These are phyloP conservation scores for Anthrax anthrax DNA, from an alignment of 2,888 invertebrate genomes.

Conservation along the genomic window DNA sequence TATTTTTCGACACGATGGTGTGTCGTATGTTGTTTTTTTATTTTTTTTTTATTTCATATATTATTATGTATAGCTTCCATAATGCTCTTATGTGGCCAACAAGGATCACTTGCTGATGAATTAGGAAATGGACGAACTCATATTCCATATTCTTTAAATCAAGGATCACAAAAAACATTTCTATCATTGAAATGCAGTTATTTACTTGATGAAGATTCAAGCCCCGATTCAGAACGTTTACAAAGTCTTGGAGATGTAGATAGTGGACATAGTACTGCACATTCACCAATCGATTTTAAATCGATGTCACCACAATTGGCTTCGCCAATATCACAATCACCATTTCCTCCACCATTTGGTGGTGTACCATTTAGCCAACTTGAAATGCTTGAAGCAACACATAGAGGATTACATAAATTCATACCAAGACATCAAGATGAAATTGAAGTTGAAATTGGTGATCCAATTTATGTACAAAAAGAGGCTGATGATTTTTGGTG, in stretches of 20 bases:
- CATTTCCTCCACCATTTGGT: constrained; percentile 49
- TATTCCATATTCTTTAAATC: constrained; percentile 22
- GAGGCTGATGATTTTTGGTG: constrained; percentile 97
- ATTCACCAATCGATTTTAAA: constrained; percentile 80
- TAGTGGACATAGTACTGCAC: constrained; percentile 83
- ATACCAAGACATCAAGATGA: constrained; percentile 91
- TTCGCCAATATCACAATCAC: constrained; percentile 46
- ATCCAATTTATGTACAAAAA: constrained; percentile 90
- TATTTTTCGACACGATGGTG: no score
- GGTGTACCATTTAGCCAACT: constrained; percentile 68
- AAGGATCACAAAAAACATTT: constrained; percentile 37
- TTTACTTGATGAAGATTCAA: constrained; percentile 64
- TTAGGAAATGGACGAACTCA: constrained; percentile 10
- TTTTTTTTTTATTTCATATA: background rate
- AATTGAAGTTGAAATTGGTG: constrained; percentile 92
- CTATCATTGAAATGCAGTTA: constrained; percentile 61
- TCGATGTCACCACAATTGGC: constrained; percentile 60
- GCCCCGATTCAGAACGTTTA: constrained; percentile 72
- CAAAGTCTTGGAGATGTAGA: constrained; percentile 63
- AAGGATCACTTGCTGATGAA: constrained; percentile 38
- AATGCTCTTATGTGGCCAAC: constrained; percentile 43
- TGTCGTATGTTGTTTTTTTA: constrained; percentile 21
- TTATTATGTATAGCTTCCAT: constrained; percentile 41
- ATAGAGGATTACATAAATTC: constrained; percentile 90
- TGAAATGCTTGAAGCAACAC: constrained; percentile 84